Evolutionary conservation across 2,888 invertebrate genomes (phyloP).

Genomic region (Drosophila nr. medialis): DNA sequence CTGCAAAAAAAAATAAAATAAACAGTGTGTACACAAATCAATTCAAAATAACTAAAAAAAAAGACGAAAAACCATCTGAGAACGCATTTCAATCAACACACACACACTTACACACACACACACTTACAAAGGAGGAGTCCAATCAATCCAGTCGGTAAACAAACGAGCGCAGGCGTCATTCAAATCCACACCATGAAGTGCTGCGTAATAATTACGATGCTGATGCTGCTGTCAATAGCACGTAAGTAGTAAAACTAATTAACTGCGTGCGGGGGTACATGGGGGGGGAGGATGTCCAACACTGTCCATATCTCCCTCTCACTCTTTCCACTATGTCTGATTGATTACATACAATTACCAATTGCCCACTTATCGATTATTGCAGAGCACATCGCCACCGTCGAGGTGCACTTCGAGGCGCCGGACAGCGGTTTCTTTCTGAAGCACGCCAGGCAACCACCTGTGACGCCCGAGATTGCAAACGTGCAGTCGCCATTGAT

Average conservation of each 20-base stretch:
- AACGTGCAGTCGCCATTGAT: conserved; percentile 63
- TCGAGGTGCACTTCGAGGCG: conserved; percentile 96
- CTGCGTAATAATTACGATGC: conserved; percentile 54
- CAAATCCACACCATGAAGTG: conserved; percentile 56
- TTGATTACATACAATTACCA: conserved; percentile 10
- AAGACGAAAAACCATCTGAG: not conserved
- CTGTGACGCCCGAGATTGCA: conserved; percentile 83
- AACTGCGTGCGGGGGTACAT: too few species aligned
- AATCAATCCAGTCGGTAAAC: conserved; percentile 26
- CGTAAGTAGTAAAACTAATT: conserved; percentile 56
- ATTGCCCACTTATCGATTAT: not conserved
- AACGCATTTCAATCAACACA: conserved; percentile 15
- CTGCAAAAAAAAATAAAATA: not conserved
- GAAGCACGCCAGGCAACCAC: conserved; percentile 92
- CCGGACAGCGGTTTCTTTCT: conserved; percentile 96
- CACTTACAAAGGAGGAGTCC: not conserved
- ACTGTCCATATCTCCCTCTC: not conserved
- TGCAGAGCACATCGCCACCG: conserved; percentile 89
- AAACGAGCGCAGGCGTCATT: conserved; percentile 25
- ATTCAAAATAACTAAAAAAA: not conserved
- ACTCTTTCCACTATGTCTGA: conserved; percentile 1
- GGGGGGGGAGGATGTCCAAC: not conserved
- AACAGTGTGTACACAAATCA: conserved; percentile 4
- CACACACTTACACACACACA: not conserved
- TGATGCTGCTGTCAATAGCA: conserved; percentile 69